Conservation (phyloP, 2,888 invertebrate genomes). For the Mythimna vitellina region DNA sequence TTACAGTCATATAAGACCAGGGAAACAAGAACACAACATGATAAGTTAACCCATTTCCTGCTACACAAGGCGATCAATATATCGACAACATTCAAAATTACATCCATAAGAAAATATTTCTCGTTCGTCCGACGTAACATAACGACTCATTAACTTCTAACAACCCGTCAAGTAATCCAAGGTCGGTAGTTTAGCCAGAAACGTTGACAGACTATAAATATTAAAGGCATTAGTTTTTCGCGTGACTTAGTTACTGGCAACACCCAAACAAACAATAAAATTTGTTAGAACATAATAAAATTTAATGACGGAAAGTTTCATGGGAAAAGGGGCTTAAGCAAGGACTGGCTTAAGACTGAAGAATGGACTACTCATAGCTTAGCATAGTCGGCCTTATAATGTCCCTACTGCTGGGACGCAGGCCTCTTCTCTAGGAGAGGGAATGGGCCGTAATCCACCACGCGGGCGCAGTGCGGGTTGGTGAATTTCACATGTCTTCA, state of each 20-base stretch:
- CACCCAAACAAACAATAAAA: constrained; percentile 48
- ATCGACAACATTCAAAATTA: constrained; percentile 32
- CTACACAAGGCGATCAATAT: constrained; percentile 19
- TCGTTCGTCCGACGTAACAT: constrained; percentile 47
- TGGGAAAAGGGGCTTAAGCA: too few species aligned
- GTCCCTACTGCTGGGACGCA: too few species aligned
- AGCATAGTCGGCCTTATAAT: too few species aligned
- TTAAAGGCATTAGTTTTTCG: constrained; percentile 49
- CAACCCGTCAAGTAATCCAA: constrained; percentile 47
- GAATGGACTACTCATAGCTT: too few species aligned
- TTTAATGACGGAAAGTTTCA: background rate
- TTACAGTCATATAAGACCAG: background rate
- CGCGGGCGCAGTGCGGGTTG: too few species aligned
- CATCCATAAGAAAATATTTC: constrained; percentile 43
- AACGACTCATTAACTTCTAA: constrained; percentile 54
- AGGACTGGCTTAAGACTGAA: too few species aligned
- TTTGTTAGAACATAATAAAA: constrained; percentile 8
- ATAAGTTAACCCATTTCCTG: constrained; percentile 35
- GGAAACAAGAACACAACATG: constrained; percentile 6
- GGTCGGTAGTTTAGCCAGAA: constrained; percentile 49
- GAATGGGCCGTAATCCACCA: too few species aligned
- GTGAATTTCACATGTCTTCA: too few species aligned
- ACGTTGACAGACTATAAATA: constrained; percentile 57
- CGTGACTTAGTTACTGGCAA: constrained; percentile 45
- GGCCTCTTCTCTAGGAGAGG: too few species aligned